phyloP scores from a whole-genome alignment of 2,797 vertebrate genomes.

The Myoxocephalus aenaeus region DNA sequence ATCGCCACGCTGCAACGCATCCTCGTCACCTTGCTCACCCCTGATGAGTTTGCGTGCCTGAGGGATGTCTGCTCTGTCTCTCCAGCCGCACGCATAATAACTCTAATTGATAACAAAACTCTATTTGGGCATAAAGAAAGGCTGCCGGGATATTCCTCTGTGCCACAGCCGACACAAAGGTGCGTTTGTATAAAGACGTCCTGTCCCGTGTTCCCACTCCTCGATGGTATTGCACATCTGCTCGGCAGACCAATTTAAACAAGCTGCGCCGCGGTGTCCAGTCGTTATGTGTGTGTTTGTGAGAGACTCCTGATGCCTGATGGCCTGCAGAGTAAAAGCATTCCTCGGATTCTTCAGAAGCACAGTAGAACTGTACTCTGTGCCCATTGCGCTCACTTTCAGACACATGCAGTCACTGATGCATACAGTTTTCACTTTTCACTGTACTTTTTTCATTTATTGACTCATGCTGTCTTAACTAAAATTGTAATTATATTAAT shows the following conservation, averaged over 20 bases:
- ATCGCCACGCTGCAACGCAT: not conserved
- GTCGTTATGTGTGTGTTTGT: conserved; percentile 57
- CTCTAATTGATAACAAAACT: conserved; percentile 69
- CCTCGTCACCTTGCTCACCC: not conserved
- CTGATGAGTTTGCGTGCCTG: not conserved
- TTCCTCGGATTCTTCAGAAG: conserved; percentile 79
- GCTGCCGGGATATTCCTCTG: conserved; percentile 1
- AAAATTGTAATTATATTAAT: not conserved
- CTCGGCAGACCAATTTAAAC: conserved; percentile 61
- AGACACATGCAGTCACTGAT: conserved; percentile 35
- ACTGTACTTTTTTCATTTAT: conserved; percentile 1
- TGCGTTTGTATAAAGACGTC: conserved; percentile 21
- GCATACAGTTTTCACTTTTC: conserved; percentile 9
- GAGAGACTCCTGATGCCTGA: conserved; percentile 41
- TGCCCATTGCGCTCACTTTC: conserved; percentile 50
- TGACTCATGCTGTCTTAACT: not conserved
- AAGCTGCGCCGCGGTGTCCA: conserved; percentile 51
- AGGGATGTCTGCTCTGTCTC: conserved; percentile 55
- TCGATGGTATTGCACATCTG: conserved; percentile 60
- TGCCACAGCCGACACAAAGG: conserved; percentile 22
- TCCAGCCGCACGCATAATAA: conserved; percentile 56
- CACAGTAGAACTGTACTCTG: conserved; percentile 65
- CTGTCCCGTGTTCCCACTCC: conserved; percentile 25
- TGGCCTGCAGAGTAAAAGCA: conserved; percentile 79
- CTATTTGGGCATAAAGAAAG: conserved; percentile 68